These are phyloP conservation scores for Pogona vitticeps DNA, from an alignment of 2,113 vertebrate genomes.

Conservation along the genomic window DNA sequence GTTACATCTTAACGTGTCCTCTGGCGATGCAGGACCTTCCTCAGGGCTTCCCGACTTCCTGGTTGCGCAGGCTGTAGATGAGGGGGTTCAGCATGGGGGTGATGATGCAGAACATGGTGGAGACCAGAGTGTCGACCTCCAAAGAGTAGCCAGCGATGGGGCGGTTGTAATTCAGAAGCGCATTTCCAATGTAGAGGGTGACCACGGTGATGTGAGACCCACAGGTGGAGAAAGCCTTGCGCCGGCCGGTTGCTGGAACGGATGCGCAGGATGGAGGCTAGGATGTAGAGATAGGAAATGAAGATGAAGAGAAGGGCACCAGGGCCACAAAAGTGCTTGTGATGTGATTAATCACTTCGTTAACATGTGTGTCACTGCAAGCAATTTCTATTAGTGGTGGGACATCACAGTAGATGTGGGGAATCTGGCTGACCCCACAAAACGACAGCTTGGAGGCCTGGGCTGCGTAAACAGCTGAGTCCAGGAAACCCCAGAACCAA, in stretches of 20 bases:
- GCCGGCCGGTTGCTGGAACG: fast-evolving
- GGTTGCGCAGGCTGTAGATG: constrained; percentile 17
- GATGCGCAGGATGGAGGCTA: constrained; percentile 17
- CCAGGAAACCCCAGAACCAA: constrained; percentile 55
- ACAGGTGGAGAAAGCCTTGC: constrained; percentile 56
- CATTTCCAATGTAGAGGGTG: neutral
- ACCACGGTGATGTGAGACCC: constrained; percentile 45
- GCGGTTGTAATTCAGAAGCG: constrained; percentile 27
- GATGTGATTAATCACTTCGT: fast-evolving
- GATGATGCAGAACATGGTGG: neutral
- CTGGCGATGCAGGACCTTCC: fast-evolving
- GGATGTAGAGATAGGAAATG: constrained; percentile 42
- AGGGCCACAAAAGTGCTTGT: constrained; percentile 4
- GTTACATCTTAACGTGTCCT: neutral
- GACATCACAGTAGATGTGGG: constrained; percentile 56
- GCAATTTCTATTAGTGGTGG: constrained; percentile 4
- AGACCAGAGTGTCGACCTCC: neutral
- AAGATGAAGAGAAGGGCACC: neutral
- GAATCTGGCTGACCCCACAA: neutral
- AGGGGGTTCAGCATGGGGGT: constrained; percentile 16
- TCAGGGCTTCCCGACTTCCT: neutral
- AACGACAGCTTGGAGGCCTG: constrained; percentile 40
- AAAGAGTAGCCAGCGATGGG: neutral
- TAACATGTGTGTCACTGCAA: constrained; percentile 21
- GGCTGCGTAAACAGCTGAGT: neutral